These are phyloP conservation scores for Maconellicoccus hirsutus DNA, from an alignment of 1,140 invertebrate species.

Conservation along the genomic window DNA sequence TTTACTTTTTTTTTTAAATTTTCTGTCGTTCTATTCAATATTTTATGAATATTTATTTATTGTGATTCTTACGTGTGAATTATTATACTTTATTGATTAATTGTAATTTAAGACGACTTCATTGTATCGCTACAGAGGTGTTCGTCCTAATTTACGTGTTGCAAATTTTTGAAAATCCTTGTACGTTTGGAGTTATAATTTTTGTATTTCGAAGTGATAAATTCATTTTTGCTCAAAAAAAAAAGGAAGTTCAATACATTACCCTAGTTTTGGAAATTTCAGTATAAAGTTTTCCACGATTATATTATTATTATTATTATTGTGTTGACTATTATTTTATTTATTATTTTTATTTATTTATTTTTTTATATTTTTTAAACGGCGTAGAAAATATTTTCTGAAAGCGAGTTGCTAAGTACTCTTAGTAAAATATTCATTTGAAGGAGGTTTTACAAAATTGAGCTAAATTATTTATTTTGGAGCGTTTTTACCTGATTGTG, in stretches of 20 bases:
- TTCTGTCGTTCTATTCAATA: background rate
- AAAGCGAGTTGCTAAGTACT: background rate
- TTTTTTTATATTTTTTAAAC: constrained; percentile 13
- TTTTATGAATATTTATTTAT: background rate
- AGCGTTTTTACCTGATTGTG: background rate
- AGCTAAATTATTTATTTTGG: background rate
- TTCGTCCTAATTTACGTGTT: background rate
- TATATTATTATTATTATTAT: background rate
- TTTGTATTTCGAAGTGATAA: background rate
- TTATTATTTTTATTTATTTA: constrained; percentile 10
- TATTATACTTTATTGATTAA: background rate
- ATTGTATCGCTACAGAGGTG: background rate
- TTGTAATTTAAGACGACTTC: background rate
- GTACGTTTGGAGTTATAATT: background rate
- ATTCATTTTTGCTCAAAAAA: background rate
- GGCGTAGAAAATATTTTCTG: background rate
- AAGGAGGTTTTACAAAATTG: constrained; percentile 9
- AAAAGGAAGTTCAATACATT: background rate
- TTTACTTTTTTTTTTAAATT: background rate
- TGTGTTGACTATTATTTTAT: background rate
- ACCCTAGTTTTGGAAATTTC: background rate
- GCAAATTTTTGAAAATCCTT: background rate
- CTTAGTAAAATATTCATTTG: background rate
- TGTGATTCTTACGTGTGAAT: background rate
- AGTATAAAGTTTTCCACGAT: background rate